Percentiles rank a stretch among this genome's conserved stretches.
Evolutionary conservation across 92 coral and sea anemone genomes (phyloP).

Genomic region (Virgularia gustaviana): DNA sequence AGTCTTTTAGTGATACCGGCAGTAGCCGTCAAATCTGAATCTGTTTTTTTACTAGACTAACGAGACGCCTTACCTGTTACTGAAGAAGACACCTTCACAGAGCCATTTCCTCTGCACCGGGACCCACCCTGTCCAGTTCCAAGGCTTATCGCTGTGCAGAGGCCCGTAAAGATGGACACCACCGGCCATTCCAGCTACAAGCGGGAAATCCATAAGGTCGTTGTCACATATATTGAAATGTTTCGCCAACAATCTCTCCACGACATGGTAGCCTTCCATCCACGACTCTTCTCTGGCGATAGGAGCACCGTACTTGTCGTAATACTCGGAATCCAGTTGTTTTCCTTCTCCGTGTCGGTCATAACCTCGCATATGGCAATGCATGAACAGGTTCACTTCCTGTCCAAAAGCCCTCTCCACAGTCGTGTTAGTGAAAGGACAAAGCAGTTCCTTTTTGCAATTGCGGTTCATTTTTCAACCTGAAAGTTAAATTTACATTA

Average conservation of each 20-base stretch:
- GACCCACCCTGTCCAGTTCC: slow-evolving; percentile 36
- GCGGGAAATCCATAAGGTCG: not conserved
- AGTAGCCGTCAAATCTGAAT: too few relatives aligned
- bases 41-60: too few relatives aligned
- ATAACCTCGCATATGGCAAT: slow-evolving; percentile 31
- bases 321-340: not conserved
- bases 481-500: too few relatives aligned
- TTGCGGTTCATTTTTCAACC: too few relatives aligned
- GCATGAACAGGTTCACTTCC: slow-evolving; percentile 17
- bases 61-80: slow-evolving; percentile 15
- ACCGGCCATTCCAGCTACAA: slow-evolving; percentile 19
- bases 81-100: slow-evolving; percentile 6
- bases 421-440: slow-evolving; percentile 11
- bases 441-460: not conserved
- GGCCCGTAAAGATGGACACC: slow-evolving; percentile 7
- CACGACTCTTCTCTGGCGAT: not conserved
- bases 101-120: slow-evolving; percentile 4
- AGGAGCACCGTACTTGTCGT: slow-evolving; percentile 24
- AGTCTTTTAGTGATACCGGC: too few relatives aligned
- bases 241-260: slow-evolving; percentile 10
- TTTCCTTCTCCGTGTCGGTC: slow-evolving; percentile 10
- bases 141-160: not conserved
- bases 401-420: slow-evolving; percentile 6
- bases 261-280: slow-evolving; percentile 25
- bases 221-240: not conserved